Percentiles rank a stretch among this genome's conserved stretches.
phyloP scores from a whole-genome alignment of 2,113 vertebrate genomes.

The Ginglymostoma cirratum region DNA sequence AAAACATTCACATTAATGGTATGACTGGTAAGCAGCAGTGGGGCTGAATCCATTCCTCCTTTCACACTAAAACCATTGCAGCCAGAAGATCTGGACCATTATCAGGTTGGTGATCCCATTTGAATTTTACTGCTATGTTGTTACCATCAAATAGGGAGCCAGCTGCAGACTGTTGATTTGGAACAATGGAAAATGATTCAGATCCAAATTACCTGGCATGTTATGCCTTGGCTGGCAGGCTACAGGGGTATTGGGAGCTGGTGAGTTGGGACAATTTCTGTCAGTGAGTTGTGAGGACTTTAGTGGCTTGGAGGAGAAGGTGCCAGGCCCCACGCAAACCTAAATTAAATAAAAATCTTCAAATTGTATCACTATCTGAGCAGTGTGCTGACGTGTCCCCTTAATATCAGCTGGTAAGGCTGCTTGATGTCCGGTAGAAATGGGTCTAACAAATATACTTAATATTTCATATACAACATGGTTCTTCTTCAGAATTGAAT shows the following conservation, averaged over 20 bases:
- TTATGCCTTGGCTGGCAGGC: neutral
- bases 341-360: neutral
- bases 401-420: neutral
- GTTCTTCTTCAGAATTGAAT: too few species aligned
- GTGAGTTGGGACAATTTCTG: neutral
- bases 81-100: neutral
- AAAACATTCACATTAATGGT: too few species aligned
- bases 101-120: neutral
- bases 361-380: neutral
- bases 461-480: too few species aligned
- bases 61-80: too few species aligned
- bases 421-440: neutral
- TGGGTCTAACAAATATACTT: neutral
- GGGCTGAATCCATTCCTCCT: too few species aligned
- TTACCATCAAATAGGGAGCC: neutral
- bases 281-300: neutral
- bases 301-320: neutral
- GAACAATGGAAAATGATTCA: neutral
- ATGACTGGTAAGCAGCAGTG: too few species aligned
- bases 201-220: neutral
- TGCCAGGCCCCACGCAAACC: neutral
- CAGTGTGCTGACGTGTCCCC: neutral
- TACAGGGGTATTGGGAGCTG: neutral
- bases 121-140: neutral
- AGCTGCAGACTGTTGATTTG: too few species aligned